phyloP scores from a whole-genome alignment of 2,113 vertebrate species.

The Cepphus grylle region DNA sequence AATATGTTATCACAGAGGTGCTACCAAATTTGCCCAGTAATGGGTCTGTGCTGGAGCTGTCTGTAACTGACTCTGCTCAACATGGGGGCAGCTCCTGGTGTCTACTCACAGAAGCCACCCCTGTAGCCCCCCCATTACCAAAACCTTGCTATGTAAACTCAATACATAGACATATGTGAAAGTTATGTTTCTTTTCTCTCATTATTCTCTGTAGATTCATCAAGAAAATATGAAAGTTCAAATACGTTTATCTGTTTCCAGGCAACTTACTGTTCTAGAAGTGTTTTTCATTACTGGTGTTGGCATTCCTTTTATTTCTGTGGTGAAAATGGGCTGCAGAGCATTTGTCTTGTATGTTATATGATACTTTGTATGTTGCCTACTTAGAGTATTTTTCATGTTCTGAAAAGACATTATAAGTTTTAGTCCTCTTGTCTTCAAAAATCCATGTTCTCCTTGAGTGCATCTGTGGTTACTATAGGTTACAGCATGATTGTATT shows the following conservation, averaged over 20 bases:
- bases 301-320: constrained; percentile 36
- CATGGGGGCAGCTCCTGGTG: accelerated
- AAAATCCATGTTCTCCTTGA: background rate
- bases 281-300: background rate
- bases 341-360: background rate
- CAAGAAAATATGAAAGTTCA: constrained; percentile 10
- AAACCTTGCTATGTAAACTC: background rate
- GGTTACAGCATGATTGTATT: background rate
- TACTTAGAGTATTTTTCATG: background rate
- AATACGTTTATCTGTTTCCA: constrained; percentile 51
- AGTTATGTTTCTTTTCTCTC: background rate
- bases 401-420: background rate
- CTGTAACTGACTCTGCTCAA: background rate
- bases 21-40: background rate
- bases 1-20: background rate
- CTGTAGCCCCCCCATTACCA: background rate
- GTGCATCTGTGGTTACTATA: background rate
- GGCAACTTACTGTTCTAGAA: constrained; percentile 26
- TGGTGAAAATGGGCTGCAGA: constrained; percentile 3
- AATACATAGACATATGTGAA: background rate
- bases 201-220: constrained; percentile 7
- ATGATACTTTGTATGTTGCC: background rate
- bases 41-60: background rate
- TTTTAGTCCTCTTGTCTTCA: background rate
- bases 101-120: background rate